Conservation (phyloP, 2,888 invertebrate genomes). For the Morinoia aosen region DNA sequence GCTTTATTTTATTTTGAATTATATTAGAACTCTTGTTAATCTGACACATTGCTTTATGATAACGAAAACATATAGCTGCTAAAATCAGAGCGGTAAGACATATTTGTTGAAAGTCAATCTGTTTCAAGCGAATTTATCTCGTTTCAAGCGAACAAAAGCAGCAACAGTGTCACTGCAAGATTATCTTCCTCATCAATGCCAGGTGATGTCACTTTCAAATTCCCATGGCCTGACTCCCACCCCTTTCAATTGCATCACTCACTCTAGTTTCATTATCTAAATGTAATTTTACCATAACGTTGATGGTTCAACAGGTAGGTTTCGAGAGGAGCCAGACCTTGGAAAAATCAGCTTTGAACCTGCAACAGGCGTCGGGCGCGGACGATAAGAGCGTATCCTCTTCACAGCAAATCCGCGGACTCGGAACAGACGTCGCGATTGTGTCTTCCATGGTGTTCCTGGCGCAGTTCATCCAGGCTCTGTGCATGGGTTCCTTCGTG, state of each 20-base stretch:
- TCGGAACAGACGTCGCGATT: slow-evolving; percentile 95
- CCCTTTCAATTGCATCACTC: no score
- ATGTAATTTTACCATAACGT: not conserved
- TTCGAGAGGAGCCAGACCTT: slow-evolving; percentile 32
- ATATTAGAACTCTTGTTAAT: no score
- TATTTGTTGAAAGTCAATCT: not conserved
- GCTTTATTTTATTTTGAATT: no score
- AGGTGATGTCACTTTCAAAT: not conserved
- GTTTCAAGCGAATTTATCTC: not conserved
- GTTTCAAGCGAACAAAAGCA: not conserved
- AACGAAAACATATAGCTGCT: not conserved
- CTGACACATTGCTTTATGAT: no score
- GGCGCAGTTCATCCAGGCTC: slow-evolving; percentile 91
- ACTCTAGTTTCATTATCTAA: no score
- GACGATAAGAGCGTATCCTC: not conserved
- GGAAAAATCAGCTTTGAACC: not conserved
- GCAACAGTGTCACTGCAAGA: not conserved
- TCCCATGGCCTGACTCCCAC: not conserved
- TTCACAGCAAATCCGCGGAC: slow-evolving; percentile 77
- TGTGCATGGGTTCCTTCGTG: slow-evolving; percentile 89
- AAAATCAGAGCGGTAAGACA: not conserved
- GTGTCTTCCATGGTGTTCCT: slow-evolving; percentile 96
- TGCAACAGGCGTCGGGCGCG: not conserved
- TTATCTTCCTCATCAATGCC: not conserved
- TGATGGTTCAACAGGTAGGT: slow-evolving; percentile 7